Base-by-base conservation (phyloP, 2,113 vertebrate species). In the Cygnus atratus region DNA sequence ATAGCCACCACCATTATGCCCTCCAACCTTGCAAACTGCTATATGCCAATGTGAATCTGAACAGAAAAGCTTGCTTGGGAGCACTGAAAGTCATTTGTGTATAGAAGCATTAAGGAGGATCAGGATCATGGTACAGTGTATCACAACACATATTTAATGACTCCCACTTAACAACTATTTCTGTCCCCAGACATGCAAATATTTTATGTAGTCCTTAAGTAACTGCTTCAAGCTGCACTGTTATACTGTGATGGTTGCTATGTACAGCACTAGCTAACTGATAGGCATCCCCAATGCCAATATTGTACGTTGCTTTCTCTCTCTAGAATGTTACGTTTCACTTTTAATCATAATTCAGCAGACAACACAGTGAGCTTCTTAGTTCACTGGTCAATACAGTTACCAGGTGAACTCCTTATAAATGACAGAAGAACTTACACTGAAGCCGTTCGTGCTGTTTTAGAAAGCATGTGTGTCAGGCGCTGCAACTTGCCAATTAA, bases 401-500 rank as follows among this genome's bases (percentile, higher is more conserved):
- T 75, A 94, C 68, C 33, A 58, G 78, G 77, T 74, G 83, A 95
- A 71, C 31, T 73, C 75, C 87, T 58, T 50, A 46, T 9, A 91
- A 92, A 88, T 48, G 84, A 85, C 52, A 88, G 62, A 1, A 85
- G 59, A 1, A 58, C 66, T 95, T 92, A 24, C 50, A 55, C 4
- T 83, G 63, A 28, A 78, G 58, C 87, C 21, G 25, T 44, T 92
- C 33, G 39, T 90, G 77, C 90, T 87, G 18, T 29, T 84, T 85
- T 80, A 91, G 66, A 92, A 80, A 41, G 72, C 50, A 90, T 67
- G 6, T 71, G 29, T 88, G 43, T 31, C 66, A 86, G 82, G 33
- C 37, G 85, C 65, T 75, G 55, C 88, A 89, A 90, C 73, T 82
- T 57, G 75, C 71, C 95, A 97, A 94, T 94, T 97, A 97, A 93